These are phyloP conservation scores for Casuarius casuarius DNA, from an alignment of 2,113 vertebrate species.

Conservation along the genomic window DNA sequence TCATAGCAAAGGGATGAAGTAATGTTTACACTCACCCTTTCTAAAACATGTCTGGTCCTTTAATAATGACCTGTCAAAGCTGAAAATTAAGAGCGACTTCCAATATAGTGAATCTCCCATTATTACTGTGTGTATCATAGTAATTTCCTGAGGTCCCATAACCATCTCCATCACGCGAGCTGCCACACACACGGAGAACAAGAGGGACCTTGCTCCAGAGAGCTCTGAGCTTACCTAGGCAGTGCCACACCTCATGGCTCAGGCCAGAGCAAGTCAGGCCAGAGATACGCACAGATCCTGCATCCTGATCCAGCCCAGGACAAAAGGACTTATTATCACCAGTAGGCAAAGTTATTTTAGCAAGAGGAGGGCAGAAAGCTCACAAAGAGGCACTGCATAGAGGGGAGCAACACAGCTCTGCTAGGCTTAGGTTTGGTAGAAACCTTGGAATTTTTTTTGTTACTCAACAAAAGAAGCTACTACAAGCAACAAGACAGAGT, in stretches of 20 bases:
- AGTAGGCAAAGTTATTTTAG: not conserved
- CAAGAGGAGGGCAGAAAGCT: not conserved
- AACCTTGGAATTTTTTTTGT: not conserved
- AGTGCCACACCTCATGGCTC: not conserved
- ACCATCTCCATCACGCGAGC: not conserved
- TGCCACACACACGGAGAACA: fast-evolving
- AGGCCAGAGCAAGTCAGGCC: not conserved
- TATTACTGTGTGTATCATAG: not conserved
- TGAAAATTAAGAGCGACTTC: constrained; percentile 16
- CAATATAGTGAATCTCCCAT: not conserved
- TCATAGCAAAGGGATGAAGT: constrained; percentile 67
- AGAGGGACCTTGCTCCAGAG: not conserved
- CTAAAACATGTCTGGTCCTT: constrained; percentile 58
- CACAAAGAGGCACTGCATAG: fast-evolving
- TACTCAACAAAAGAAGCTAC: not conserved
- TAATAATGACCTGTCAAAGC: constrained; percentile 29
- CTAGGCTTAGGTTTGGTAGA: not conserved
- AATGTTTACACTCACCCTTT: constrained; percentile 61
- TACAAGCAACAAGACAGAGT: not conserved
- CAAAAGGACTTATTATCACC: not conserved
- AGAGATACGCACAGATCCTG: not conserved
- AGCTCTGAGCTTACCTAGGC: not conserved
- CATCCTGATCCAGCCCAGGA: not conserved
- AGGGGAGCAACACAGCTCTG: not conserved
- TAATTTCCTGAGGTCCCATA: not conserved